A percentile compares a stretch with the other conserved stretches of the same genome.
These are phyloP conservation scores for Latrodectus geometricus DNA, from an alignment of 1,140 invertebrate species.

Conservation along the genomic window DNA sequence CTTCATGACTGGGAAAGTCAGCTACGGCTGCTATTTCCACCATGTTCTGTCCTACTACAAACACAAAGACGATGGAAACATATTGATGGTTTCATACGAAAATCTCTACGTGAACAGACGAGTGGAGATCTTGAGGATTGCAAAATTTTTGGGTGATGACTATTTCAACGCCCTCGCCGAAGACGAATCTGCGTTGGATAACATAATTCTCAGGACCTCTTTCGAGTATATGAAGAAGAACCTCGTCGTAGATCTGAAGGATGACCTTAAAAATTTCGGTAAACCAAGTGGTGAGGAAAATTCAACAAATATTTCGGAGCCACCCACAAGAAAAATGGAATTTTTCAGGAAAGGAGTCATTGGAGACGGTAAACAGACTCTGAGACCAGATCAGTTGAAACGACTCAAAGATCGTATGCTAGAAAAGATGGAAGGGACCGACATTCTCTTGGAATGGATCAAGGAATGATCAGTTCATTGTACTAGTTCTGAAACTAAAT, in stretches of 20 bases:
- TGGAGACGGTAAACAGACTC: conserved; percentile 34
- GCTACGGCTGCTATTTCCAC: conserved; percentile 63
- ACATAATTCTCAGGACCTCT: conserved; percentile 24
- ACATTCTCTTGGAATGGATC: conserved; percentile 22
- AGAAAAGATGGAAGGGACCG: conserved; percentile 26
- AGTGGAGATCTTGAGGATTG: conserved; percentile 29
- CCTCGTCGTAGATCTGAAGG: neutral
- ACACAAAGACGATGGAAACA: conserved; percentile 63
- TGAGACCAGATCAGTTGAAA: neutral
- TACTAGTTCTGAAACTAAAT: too few species aligned
- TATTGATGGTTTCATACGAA: conserved; percentile 65
- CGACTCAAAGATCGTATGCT: neutral
- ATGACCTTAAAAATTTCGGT: neutral
- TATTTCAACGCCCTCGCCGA: conserved; percentile 3
- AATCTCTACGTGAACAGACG: conserved; percentile 50
- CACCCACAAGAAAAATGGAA: neutral
- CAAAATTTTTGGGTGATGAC: conserved; percentile 68
- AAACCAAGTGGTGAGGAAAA: neutral
- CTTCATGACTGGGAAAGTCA: conserved; percentile 38
- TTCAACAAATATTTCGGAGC: too few species aligned
- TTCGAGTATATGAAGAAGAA: conserved; percentile 57
- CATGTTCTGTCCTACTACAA: conserved; percentile 65
- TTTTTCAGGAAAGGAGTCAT: conserved; percentile 44
- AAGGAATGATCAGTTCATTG: neutral
- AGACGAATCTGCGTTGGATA: conserved; percentile 22